phyloP scores from a whole-genome alignment of 2,797 vertebrate species.

The Carduelis carduelis region DNA sequence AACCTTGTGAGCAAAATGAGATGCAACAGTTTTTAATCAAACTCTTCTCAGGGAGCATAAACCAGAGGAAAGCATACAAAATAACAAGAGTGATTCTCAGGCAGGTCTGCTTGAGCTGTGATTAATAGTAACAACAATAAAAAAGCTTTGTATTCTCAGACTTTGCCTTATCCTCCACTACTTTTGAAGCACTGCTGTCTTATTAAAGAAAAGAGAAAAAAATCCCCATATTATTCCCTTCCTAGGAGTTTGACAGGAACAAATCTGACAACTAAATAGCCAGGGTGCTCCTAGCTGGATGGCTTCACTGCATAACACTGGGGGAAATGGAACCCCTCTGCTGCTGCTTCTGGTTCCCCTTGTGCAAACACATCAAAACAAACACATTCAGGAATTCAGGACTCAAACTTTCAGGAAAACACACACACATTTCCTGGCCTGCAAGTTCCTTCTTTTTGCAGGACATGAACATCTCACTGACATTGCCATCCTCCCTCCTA shows the following conservation, averaged over 20 bases:
- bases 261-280: not conserved
- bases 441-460: not conserved
- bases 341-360: not conserved
- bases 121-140: not conserved
- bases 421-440: not conserved
- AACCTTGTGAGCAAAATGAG: not conserved
- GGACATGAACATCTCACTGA: not conserved
- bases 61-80: not conserved
- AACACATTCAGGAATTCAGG: not conserved
- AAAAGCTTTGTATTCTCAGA: not conserved
- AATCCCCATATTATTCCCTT: not conserved
- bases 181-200: not conserved
- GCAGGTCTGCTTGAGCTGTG: not conserved
- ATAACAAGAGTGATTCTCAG: not conserved
- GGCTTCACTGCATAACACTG: fast-evolving
- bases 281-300: not conserved
- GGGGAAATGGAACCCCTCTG: not conserved
- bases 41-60: not conserved
- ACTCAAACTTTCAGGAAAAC: not conserved
- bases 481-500: not conserved
- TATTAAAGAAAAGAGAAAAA: not conserved
- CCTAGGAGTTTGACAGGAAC: not conserved
- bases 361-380: not conserved
- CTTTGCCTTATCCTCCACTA: not conserved
- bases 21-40: slow-evolving; percentile 53